phyloP scores from a whole-genome alignment of 1,140 invertebrate genomes.

The Periplaneta americana region DNA sequence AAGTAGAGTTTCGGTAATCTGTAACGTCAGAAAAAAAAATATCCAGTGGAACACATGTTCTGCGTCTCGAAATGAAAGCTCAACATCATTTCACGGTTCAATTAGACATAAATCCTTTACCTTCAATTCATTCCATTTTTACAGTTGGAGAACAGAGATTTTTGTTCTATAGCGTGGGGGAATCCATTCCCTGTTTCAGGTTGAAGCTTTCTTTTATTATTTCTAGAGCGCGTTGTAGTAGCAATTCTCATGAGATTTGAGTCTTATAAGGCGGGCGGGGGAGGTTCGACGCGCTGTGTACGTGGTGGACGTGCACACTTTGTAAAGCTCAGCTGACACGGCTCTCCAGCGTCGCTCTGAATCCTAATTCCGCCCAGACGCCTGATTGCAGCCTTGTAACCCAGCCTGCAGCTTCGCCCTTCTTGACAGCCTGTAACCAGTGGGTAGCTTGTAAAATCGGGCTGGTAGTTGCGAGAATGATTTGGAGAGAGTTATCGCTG shows the following conservation, averaged over 20 bases:
- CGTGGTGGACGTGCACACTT: not conserved
- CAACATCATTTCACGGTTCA: too few species aligned
- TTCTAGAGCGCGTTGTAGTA: not conserved
- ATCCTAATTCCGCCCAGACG: not conserved
- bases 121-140: not conserved
- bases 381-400: not conserved
- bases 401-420: too few species aligned
- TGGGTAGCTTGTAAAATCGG: too few species aligned
- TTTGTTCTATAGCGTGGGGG: not conserved
- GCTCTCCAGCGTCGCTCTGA: not conserved
- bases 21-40: too few species aligned
- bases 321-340: not conserved
- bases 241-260: not conserved
- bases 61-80: too few species aligned
- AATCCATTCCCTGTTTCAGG: not conserved
- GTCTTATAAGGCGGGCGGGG: not conserved
- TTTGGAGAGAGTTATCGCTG: too few species aligned
- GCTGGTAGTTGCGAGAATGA: too few species aligned
- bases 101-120: not conserved
- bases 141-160: not conserved
- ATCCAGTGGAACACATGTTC: too few species aligned
- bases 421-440: too few species aligned
- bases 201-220: not conserved
- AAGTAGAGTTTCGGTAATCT: too few species aligned
- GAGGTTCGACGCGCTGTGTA: not conserved